A percentile compares a stretch with the other conserved stretches of the same genome.
phyloP scores from a whole-genome alignment of 2,113 vertebrate species.

The Erinaceus europaeus region DNA sequence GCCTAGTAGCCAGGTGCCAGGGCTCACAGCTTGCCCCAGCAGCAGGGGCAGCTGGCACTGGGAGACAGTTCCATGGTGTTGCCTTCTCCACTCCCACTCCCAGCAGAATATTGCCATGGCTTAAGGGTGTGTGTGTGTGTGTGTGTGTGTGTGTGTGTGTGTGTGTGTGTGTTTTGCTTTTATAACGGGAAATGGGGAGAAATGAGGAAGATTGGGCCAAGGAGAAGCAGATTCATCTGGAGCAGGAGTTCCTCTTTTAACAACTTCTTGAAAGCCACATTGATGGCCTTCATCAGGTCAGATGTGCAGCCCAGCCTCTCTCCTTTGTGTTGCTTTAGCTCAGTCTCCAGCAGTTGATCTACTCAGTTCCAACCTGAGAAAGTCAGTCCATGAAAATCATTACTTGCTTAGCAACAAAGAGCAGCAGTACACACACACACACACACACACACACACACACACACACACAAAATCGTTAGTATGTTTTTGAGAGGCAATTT shows the following conservation, averaged over 20 bases:
- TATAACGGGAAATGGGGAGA: not conserved
- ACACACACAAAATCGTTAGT: rapidly evolving
- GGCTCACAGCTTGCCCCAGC: not conserved
- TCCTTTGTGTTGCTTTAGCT: not conserved
- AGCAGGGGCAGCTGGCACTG: not conserved
- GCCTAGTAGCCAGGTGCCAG: rapidly evolving
- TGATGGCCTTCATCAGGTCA: not conserved
- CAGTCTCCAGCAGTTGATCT: not conserved
- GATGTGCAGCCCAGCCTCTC: not conserved
- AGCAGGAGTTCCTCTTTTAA: not conserved
- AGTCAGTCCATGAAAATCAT: slow-evolving; percentile 31
- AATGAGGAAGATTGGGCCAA: not conserved
- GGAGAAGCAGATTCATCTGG: not conserved
- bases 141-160: too few species aligned
- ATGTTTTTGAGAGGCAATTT: not conserved
- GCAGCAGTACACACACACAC: not conserved
- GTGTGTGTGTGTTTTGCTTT: too few species aligned
- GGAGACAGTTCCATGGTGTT: not conserved
- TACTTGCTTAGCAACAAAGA: slow-evolving; percentile 33
- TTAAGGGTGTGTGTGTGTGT: too few species aligned
- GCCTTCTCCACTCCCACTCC: not conserved
- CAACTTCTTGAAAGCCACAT: not conserved
- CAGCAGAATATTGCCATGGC: not conserved
- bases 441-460: not conserved
- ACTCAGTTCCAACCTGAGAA: slow-evolving; percentile 49